Base-by-base conservation (phyloP, 1,140 invertebrate species). In the Bombus pascuorum region DNA sequence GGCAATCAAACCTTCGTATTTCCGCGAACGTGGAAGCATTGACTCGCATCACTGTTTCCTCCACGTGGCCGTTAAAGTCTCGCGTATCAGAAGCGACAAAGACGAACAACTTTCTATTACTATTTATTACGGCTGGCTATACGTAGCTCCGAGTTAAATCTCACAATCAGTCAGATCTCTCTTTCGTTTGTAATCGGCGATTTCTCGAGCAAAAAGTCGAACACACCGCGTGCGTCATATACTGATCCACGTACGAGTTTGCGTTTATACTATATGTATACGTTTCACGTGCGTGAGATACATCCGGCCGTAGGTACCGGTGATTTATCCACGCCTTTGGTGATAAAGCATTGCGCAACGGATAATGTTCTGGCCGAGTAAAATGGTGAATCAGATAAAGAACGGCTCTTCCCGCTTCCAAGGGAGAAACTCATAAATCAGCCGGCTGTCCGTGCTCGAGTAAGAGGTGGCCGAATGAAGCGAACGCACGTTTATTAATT, bases 331-430 rank as follows among this genome's bases (percentile, higher is more conserved):
- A 89, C 59, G 91, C 85, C 87, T 88, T 82, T 78, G 75, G 72
- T 91, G 91, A 93, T 93, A 92, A 92, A 93, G 89, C 85, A 90
- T 92, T 92, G 92, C 89, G 90, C 91, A 92, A 93, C 86, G 88
- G 86, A 92, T 91, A 89, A 85, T 91, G 87, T 88, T 83, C 82
- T 68, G 83, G 74, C 72, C 53, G 71, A 84, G 90, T 89, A 87
- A 91, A 86, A 91, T 86, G 82, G 85, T 72, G 87, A 74, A 91
- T 91, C 90, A 90, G 91, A 92, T 91, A 91, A 92, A 91, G 86
- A 78, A 53, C 74, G 81, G 72, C 86, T 85, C 74, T 86, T 83
- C 70, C 71, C 82, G 74, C 79, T 74, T 74, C 47, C 74, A 62
- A 53, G 82, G 73, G 81, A 83, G 85, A 87, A 84, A 66, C n/a